These are phyloP conservation scores for Pampus argenteus DNA, from an alignment of 2,797 vertebrate genomes.

Conservation along the genomic window DNA sequence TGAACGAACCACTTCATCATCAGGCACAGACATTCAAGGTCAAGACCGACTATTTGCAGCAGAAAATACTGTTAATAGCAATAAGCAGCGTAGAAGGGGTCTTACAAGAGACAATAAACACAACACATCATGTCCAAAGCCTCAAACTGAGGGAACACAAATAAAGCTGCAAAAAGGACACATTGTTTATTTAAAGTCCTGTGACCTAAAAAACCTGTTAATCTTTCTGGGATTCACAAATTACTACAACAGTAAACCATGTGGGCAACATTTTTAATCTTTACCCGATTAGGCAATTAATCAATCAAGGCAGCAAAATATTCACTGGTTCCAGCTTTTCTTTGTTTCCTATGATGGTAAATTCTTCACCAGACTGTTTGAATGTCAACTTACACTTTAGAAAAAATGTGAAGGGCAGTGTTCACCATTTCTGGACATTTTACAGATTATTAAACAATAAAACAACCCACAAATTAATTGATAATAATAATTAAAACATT, in stretches of 20 bases:
- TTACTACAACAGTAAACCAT: neutral
- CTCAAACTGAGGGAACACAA: constrained; percentile 33
- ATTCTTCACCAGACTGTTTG: too few species aligned
- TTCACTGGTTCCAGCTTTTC: too few species aligned
- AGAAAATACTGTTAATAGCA: constrained; percentile 25
- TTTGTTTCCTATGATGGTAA: too few species aligned
- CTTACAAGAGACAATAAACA: constrained; percentile 45
- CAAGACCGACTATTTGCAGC: neutral
- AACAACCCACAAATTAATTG: neutral
- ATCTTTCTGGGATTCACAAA: neutral
- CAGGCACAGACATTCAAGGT: constrained; percentile 12
- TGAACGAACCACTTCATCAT: constrained; percentile 24
- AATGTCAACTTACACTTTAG: neutral
- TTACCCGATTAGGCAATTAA: too few species aligned
- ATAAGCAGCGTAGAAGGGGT: constrained; percentile 6
- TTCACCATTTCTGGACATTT: neutral
- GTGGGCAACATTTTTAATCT: neutral
- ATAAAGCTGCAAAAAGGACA: neutral
- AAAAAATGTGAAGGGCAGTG: neutral
- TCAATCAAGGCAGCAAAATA: too few species aligned
- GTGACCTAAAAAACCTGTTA: constrained; percentile 10
- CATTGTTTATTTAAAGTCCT: constrained; percentile 16
- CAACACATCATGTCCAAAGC: constrained; percentile 11
- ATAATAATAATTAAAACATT: neutral
- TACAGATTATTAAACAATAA: neutral